Evolutionary conservation across 1,140 invertebrate genomes (phyloP).

Genomic region (Cotesia chilonis): DNA sequence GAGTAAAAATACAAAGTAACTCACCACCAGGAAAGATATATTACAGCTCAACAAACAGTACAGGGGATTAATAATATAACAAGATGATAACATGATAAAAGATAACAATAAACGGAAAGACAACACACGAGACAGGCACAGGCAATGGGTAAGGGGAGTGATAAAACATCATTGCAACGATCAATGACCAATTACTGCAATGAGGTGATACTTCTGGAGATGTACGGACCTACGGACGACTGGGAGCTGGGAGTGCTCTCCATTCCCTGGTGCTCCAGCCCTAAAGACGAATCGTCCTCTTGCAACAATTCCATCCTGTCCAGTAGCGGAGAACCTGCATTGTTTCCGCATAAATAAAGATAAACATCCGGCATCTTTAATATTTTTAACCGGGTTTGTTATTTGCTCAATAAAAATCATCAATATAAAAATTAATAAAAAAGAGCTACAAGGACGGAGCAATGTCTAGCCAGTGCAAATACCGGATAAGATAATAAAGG

Average conservation of each 20-base stretch:
- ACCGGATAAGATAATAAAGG: background rate
- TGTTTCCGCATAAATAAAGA: slow-evolving; percentile 49
- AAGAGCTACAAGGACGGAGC: background rate
- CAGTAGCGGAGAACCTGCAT: slow-evolving; percentile 65
- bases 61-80: slow-evolving; percentile 36
- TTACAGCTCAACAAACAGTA: no score
- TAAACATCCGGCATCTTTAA: slow-evolving; percentile 53
- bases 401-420: no score
- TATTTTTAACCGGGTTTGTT: background rate
- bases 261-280: slow-evolving; percentile 62
- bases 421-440: no score
- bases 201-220: slow-evolving; percentile 36
- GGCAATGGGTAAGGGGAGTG: background rate
- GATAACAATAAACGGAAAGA: slow-evolving; percentile 48
- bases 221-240: slow-evolving; percentile 64
- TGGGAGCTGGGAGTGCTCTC: slow-evolving; percentile 61
- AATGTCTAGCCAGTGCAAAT: background rate
- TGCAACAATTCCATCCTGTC: slow-evolving; percentile 66
- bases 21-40: no score
- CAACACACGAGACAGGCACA: slow-evolving; percentile 43
- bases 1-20: no score
- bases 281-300: slow-evolving; percentile 64
- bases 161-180: slow-evolving; percentile 15
- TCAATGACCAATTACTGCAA: background rate
- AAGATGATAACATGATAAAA: slow-evolving; percentile 41